Evolutionary conservation across 1,140 invertebrate genomes (phyloP).

Genomic region (Drosophila kohkoa): DNA sequence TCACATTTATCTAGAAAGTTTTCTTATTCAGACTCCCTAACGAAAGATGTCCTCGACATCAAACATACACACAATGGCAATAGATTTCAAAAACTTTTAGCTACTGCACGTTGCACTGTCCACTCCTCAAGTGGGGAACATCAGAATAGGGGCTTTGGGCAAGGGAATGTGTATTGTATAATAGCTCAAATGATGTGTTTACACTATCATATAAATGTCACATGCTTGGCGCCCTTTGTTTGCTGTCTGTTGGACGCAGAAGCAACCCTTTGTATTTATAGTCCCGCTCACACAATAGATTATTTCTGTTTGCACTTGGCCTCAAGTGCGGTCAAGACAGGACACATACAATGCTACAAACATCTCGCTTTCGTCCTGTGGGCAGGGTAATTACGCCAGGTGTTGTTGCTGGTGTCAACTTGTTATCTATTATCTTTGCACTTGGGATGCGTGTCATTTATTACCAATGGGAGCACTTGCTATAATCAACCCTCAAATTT

Average conservation of each 20-base stretch:
- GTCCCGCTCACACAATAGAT: slow-evolving; percentile 56
- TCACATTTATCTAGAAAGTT: slow-evolving; percentile 81
- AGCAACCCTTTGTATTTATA: slow-evolving; percentile 65
- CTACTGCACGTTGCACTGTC: slow-evolving; percentile 40
- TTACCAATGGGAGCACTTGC: slow-evolving; percentile 22
- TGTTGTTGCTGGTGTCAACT: slow-evolving; percentile 54
- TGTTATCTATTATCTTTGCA: slow-evolving; percentile 74
- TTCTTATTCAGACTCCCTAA: slow-evolving; percentile 60
- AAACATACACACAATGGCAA: slow-evolving; percentile 78
- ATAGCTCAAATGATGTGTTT: slow-evolving; percentile 83
- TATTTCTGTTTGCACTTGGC: slow-evolving; percentile 57
- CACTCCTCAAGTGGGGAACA: neutral
- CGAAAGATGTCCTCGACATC: slow-evolving; percentile 54
- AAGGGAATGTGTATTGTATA: slow-evolving; percentile 67
- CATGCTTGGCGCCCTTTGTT: slow-evolving; percentile 76
- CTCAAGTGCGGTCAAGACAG: slow-evolving; percentile 21
- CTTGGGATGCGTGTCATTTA: slow-evolving; percentile 52
- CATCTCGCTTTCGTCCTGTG: slow-evolving; percentile 2
- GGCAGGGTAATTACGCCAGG: slow-evolving; percentile 57
- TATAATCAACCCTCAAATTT: slow-evolving; percentile 20
- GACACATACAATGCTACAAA: slow-evolving; percentile 7
- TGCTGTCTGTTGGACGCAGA: slow-evolving; percentile 60
- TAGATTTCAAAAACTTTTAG: slow-evolving; percentile 78
- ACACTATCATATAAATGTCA: slow-evolving; percentile 84
- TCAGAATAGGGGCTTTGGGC: neutral